These are phyloP conservation scores for Theropithecus gelada DNA, from an alignment of 2,113 vertebrate genomes.

Conservation along the genomic window DNA sequence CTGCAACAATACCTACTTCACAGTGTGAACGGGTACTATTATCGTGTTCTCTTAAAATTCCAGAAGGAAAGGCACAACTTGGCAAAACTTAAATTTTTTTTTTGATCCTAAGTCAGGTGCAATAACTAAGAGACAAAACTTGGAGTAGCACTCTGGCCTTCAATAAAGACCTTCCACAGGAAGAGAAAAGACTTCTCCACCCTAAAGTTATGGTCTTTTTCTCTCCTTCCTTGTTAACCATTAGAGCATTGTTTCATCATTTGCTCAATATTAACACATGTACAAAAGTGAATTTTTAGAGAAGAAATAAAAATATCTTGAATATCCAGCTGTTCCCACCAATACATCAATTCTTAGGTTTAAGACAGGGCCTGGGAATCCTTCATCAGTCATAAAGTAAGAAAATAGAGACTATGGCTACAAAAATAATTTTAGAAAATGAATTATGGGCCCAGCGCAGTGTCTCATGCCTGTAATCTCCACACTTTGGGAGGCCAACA, in stretches of 20 bases:
- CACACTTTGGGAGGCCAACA: too few species aligned
- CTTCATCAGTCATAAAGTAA: constrained; percentile 83
- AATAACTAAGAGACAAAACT: constrained; percentile 36
- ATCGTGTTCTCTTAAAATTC: background rate
- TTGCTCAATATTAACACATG: constrained; percentile 72
- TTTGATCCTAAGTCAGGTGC: background rate
- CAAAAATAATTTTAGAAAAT: constrained; percentile 79
- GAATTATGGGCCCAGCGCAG: too few species aligned
- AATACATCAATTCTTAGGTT: constrained; percentile 82
- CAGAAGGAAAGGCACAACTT: background rate
- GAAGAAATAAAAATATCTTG: constrained; percentile 63
- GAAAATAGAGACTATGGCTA: constrained; percentile 82
- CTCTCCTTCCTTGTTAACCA: constrained; percentile 52
- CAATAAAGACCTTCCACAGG: constrained; percentile 66
- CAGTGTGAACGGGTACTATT: background rate
- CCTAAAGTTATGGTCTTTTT: constrained; percentile 56
- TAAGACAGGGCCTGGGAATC: constrained; percentile 83
- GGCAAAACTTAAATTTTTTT: background rate
- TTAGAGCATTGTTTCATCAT: constrained; percentile 42
- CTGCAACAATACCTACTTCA: background rate
- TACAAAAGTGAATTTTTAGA: constrained; percentile 63
- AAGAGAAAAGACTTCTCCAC: constrained; percentile 61
- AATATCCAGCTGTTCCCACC: constrained; percentile 75
- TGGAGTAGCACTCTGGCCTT: constrained; percentile 70
- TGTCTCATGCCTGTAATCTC: too few species aligned